Percentiles rank a stretch among this genome's conserved stretches.
These are phyloP conservation scores for Stigmatopora argus DNA, from an alignment of 2,113 vertebrate genomes.

Conservation along the genomic window DNA sequence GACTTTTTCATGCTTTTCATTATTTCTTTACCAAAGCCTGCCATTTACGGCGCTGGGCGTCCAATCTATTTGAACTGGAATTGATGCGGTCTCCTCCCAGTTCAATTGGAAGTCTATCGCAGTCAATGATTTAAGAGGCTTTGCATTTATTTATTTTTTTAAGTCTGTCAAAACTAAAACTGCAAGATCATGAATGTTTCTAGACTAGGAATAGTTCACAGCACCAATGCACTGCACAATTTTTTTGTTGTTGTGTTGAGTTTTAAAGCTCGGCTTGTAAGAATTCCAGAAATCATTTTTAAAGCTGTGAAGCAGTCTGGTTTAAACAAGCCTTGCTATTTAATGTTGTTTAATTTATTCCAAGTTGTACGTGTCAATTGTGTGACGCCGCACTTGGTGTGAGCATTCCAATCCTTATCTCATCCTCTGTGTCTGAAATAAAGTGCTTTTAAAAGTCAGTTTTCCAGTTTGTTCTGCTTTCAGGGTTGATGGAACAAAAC, in stretches of 20 bases:
- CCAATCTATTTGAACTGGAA: no score
- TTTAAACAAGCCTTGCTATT: slow-evolving; percentile 18
- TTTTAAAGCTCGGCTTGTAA: slow-evolving; percentile 27
- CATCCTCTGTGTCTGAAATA: slow-evolving; percentile 60
- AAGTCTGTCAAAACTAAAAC: slow-evolving; percentile 16
- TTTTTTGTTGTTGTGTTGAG: slow-evolving; percentile 23
- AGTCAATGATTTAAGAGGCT: no score
- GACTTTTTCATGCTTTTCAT: not conserved
- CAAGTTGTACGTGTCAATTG: slow-evolving; percentile 68
- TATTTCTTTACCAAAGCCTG: not conserved
- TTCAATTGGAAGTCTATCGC: no score
- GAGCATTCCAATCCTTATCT: slow-evolving; percentile 1
- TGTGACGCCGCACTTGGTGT: slow-evolving; percentile 43
- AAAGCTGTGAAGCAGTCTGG: slow-evolving; percentile 23
- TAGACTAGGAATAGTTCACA: slow-evolving; percentile 26
- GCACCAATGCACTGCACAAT: slow-evolving; percentile 4
- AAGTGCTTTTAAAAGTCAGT: slow-evolving; percentile 65
- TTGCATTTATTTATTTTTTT: no score
- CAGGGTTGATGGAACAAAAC: slow-evolving; percentile 11
- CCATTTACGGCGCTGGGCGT: no score
- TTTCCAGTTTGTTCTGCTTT: slow-evolving; percentile 30
- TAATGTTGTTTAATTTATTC: slow-evolving; percentile 68
- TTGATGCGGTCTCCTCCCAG: no score
- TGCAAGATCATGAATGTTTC: slow-evolving; percentile 44
- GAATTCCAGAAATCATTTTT: slow-evolving; percentile 4